Evolutionary conservation across 2,888 invertebrate species (phyloP).

Genomic region (Gastracanthus pulcherrimus): DNA sequence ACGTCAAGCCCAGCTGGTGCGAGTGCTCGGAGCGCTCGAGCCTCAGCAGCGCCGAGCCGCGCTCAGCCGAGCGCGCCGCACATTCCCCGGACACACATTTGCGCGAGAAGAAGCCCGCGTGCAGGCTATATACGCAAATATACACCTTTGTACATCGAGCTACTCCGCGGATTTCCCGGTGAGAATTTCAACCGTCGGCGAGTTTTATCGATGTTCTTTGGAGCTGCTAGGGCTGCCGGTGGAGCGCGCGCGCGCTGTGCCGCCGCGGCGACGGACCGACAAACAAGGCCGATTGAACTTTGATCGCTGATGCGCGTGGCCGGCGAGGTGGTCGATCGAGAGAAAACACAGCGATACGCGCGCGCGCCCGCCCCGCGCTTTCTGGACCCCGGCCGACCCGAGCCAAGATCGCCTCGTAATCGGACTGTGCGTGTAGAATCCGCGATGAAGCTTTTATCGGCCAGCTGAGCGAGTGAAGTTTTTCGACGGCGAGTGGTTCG

Average conservation of each 20-base stretch:
- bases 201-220: no score
- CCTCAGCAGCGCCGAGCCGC: background rate
- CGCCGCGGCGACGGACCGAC: no score
- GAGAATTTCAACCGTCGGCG: background rate
- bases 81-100: background rate
- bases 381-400: no score
- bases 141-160: no score
- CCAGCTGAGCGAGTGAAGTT: background rate
- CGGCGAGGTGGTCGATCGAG: no score
- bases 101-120: constrained; percentile 3
- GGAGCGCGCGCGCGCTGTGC: background rate
- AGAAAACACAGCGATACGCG: no score
- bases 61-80: background rate
- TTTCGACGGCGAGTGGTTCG: background rate
- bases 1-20: background rate
- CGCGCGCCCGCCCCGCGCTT: background rate
- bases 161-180: constrained; percentile 16
- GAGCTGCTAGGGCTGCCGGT: background rate
- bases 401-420: no score
- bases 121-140: no score
- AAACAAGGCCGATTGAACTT: no score
- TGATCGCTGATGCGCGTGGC: no score
- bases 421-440: no score
- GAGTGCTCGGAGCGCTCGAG: background rate
- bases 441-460: no score